Conservation (phyloP, 2,797 vertebrate species). For the Lycodopsis pacificus region DNA sequence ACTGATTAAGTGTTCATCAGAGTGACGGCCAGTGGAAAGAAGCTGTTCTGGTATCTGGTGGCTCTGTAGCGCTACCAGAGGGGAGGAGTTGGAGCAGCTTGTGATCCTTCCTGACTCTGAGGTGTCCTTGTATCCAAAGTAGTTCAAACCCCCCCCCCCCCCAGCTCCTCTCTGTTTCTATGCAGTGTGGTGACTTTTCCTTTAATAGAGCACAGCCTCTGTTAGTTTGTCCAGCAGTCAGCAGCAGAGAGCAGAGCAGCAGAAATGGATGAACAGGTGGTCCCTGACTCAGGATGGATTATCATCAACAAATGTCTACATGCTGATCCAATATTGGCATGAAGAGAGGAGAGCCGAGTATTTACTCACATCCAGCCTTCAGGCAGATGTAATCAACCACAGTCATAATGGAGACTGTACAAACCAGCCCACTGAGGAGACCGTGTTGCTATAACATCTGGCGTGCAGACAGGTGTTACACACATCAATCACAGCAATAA, state of each 20-base stretch:
- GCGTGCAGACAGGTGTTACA: too few species aligned
- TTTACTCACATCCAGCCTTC: slow-evolving; percentile 23
- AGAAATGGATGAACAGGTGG: slow-evolving; percentile 72
- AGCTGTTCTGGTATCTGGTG: too few species aligned
- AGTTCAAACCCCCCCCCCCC: background rate
- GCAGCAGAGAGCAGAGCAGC: slow-evolving; percentile 60
- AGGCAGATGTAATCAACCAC: slow-evolving; percentile 24
- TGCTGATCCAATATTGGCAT: slow-evolving; percentile 38
- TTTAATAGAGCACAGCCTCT: background rate
- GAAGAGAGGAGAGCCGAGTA: slow-evolving; percentile 19
- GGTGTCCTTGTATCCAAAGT: background rate
- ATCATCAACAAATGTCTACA: slow-evolving; percentile 49
- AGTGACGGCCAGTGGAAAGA: too few species aligned
- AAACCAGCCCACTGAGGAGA: background rate
- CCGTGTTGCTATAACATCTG: too few species aligned
- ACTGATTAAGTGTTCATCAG: too few species aligned
- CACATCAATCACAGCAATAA: too few species aligned
- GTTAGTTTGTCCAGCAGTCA: slow-evolving; percentile 55
- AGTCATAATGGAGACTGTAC: background rate
- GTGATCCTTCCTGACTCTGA: too few species aligned
- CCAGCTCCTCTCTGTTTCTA: background rate
- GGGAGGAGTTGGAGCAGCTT: too few species aligned
- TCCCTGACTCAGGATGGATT: slow-evolving; percentile 65
- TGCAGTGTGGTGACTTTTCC: background rate
- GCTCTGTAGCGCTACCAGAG: too few species aligned